Conservation (phyloP, 2,113 vertebrate species). For the Leptobrachium leishanense region DNA sequence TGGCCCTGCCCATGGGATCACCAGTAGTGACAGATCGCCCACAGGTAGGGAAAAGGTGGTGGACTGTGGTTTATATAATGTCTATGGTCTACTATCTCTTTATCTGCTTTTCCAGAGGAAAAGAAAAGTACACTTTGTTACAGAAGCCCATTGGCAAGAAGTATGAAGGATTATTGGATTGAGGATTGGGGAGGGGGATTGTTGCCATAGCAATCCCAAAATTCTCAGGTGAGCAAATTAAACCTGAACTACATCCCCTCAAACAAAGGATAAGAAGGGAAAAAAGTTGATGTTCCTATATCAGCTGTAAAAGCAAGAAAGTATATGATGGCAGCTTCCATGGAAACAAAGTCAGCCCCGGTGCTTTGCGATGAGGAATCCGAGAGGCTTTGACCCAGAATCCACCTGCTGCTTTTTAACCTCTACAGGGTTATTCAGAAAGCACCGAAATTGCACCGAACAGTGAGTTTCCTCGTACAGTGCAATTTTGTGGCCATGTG, state of each 20-base stretch:
- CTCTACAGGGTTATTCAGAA: background rate
- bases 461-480: too few relatives aligned
- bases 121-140: too few relatives aligned
- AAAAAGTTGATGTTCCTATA: conserved; percentile 25
- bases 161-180: too few relatives aligned
- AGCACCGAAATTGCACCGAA: too few relatives aligned
- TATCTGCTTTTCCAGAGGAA: too few relatives aligned
- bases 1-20: too few relatives aligned
- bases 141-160: too few relatives aligned
- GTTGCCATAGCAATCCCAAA: conserved; percentile 36
- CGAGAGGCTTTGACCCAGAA: background rate
- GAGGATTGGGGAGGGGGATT: background rate
- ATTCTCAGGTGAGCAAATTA: conserved; percentile 24
- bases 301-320: conserved; percentile 9
- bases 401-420: background rate
- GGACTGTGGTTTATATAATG: too few relatives aligned
- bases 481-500: too few relatives aligned
- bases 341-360: conserved; percentile 13
- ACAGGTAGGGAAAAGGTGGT: too few relatives aligned
- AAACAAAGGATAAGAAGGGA: conserved; percentile 11
- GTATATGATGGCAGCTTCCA: conserved; percentile 15
- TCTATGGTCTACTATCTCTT: too few relatives aligned
- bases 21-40: too few relatives aligned
- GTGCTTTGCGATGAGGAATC: background rate
- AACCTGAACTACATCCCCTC: conserved; percentile 9